Base-by-base conservation (phyloP, 2,888 invertebrate species). In the Drosophila mimica region DNA sequence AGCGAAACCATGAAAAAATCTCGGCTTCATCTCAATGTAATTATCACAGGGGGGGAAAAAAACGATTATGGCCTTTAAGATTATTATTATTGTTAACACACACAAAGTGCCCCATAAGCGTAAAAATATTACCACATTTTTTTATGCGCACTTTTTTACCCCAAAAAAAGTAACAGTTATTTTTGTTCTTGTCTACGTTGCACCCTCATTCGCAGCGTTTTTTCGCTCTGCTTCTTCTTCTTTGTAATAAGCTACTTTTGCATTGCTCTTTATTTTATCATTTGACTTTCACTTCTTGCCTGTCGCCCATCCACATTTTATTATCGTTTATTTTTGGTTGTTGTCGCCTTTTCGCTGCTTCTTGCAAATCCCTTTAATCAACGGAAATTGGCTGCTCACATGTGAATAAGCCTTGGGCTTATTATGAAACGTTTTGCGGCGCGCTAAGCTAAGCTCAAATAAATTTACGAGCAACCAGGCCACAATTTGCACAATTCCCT, bases 71-170 rank as follows among this genome's bases (percentile, higher is more conserved):
- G 60, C 59, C 75, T 77, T 46, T 62, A 69, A 80, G 90, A 83
- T 86, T 89, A 89, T 89, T 56, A 90, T 86, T 89, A 90, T 89
- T 38, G 40, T 56, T 89, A 89, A 84, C 85, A 83, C 90, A 85
- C 87, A 88, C 90, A 83, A 89, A 76, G 79, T 65, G 52, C 69
- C 73, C 74, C 64, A 82, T 76, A 80, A 73, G 73, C 65, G 73
- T 74, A 76, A 82, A 89, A 84, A 79, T 76, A 86, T 86, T 79
- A 76, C 77, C 67, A 20, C 73, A 46, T 54, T 53, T 30, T 69
- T 25, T 54, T 30, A 15, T 54, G 53, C 46, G 46, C 25, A 54
- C 65, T 69, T 57, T 60, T 76, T 74, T 79, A 72, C 61, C 81
- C 81, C 76, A 40, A 53, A 61, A 65, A 72, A 69, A 68, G 52